Conservation (phyloP, 2,113 vertebrate species). For the Coptodon rendalli region DNA sequence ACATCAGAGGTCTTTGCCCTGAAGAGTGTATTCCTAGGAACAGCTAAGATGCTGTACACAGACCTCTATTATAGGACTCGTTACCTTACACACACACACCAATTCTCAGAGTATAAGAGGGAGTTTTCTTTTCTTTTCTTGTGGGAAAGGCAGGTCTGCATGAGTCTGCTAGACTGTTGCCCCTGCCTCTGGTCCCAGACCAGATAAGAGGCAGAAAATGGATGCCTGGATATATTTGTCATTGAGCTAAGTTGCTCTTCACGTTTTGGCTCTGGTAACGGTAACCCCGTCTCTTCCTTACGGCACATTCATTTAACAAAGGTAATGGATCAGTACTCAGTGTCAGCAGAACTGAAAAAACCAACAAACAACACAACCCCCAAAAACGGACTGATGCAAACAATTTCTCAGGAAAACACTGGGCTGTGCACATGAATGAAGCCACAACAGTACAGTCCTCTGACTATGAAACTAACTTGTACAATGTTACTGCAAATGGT, state of each 20-base stretch:
- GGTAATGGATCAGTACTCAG: neutral
- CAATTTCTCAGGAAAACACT: neutral
- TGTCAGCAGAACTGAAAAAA: neutral
- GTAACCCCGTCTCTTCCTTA: neutral
- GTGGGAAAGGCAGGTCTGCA: neutral
- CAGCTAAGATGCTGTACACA: neutral
- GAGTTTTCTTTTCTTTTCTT: neutral
- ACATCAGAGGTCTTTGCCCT: neutral
- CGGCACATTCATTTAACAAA: neutral
- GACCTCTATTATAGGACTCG: too few relatives aligned
- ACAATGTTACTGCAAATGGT: neutral
- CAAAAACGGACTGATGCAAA: neutral
- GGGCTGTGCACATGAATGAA: neutral
- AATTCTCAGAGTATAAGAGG: neutral
- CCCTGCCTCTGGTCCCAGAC: neutral
- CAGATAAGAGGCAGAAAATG: neutral
- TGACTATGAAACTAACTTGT: neutral
- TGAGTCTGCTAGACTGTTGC: neutral
- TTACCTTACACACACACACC: neutral
- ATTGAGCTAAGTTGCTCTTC: neutral
- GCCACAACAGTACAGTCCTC: neutral
- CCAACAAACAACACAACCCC: neutral
- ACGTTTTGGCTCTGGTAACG: accelerated
- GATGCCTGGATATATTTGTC: neutral
- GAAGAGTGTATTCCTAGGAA: neutral